A percentile compares a stretch with the other conserved stretches of the same genome.
These are phyloP conservation scores for Drosophila oshimai DNA, from an alignment of 1,140 invertebrate genomes.

Conservation along the genomic window DNA sequence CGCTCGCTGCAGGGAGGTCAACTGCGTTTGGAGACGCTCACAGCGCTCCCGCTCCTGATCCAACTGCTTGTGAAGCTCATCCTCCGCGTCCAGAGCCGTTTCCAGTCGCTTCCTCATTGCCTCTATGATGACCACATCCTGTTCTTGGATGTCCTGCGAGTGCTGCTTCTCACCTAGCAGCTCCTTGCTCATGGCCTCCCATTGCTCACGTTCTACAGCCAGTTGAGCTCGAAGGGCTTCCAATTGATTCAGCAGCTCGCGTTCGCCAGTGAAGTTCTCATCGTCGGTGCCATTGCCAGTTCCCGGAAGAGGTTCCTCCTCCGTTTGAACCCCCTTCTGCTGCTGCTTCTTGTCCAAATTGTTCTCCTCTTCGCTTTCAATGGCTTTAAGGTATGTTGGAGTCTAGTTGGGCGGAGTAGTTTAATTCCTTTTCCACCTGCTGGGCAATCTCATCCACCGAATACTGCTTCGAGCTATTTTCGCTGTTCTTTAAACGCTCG, in stretches of 20 bases:
- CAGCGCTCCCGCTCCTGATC: slow-evolving; percentile 84
- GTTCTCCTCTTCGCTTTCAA: slow-evolving; percentile 83
- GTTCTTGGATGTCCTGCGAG: slow-evolving; percentile 84
- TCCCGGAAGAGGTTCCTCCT: slow-evolving; percentile 20
- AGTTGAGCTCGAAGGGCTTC: slow-evolving; percentile 82
- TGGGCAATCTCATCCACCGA: slow-evolving; percentile 85
- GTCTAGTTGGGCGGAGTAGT: slow-evolving; percentile 85
- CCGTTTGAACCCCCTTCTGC: slow-evolving; percentile 76
- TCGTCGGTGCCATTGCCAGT: slow-evolving; percentile 69
- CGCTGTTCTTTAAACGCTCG: slow-evolving; percentile 61
- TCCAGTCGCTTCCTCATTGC: slow-evolving; percentile 86
- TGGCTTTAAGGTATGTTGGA: slow-evolving; percentile 84
- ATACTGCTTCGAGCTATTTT: slow-evolving; percentile 70
- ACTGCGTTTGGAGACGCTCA: slow-evolving; percentile 83
- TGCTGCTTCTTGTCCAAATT: slow-evolving; percentile 83
- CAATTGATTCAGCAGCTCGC: slow-evolving; percentile 73
- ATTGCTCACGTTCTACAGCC: slow-evolving; percentile 83
- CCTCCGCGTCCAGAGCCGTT: slow-evolving; percentile 85
- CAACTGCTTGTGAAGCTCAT: slow-evolving; percentile 85
- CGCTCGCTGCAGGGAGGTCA: slow-evolving; percentile 67
- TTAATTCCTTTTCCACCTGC: slow-evolving; percentile 85
- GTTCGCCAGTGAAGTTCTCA: slow-evolving; percentile 75
- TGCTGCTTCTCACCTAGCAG: slow-evolving; percentile 84
- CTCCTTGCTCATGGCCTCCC: slow-evolving; percentile 83
- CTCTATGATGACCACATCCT: slow-evolving; percentile 86